These are phyloP conservation scores for Philaethria dido DNA, from an alignment of 2,888 invertebrate genomes.

Conservation along the genomic window DNA sequence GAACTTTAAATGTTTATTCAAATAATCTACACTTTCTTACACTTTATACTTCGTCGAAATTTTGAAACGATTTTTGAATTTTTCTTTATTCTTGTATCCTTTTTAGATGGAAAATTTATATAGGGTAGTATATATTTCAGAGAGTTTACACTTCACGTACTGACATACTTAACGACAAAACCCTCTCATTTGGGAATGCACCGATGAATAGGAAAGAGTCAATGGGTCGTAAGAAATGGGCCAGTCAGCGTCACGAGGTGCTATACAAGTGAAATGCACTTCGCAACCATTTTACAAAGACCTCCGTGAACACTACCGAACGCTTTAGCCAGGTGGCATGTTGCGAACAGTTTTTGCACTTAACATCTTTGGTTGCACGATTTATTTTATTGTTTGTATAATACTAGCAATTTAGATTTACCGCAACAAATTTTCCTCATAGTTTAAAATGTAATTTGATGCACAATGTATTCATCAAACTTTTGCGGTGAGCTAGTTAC, in stretches of 20 bases:
- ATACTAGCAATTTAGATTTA: constrained; percentile 29
- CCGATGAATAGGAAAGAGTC: constrained; percentile 77
- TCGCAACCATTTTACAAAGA: constrained; percentile 58
- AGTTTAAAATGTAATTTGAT: constrained; percentile 31
- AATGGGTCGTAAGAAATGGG: constrained; percentile 82
- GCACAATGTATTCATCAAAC: constrained; percentile 29
- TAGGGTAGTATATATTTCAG: constrained; percentile 19
- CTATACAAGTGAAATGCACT: constrained; percentile 67
- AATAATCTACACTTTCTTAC: neutral
- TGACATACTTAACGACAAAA: constrained; percentile 68
- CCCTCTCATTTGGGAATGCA: constrained; percentile 76
- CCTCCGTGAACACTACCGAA: constrained; percentile 47
- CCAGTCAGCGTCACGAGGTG: constrained; percentile 60
- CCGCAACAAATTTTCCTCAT: constrained; percentile 22
- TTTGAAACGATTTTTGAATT: neutral
- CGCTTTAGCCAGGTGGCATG: constrained; percentile 40
- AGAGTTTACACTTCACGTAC: constrained; percentile 33
- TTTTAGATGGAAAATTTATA: neutral
- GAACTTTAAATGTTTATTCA: neutral
- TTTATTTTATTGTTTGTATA: constrained; percentile 39
- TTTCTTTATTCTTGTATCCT: neutral
- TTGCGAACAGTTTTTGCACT: constrained; percentile 33
- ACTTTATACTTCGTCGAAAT: neutral
- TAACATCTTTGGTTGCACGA: constrained; percentile 29
- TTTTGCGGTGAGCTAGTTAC: constrained; percentile 19